Percentiles rank a stretch among this genome's conserved stretches.
Conservation (phyloP, 2,797 vertebrate species). For the Poecile montanus region DNA sequence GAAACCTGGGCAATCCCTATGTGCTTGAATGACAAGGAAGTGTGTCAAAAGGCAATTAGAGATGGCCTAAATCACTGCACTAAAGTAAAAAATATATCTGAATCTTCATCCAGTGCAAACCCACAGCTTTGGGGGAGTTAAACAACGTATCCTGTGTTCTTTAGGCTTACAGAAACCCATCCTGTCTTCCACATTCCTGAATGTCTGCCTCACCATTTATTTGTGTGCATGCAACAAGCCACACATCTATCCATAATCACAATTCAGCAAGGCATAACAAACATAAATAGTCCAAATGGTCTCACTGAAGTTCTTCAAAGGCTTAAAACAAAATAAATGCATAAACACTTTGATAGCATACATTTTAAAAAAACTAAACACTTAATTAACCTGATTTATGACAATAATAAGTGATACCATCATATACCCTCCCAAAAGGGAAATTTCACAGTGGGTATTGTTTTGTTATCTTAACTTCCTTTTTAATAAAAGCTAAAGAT, state of each 20-base stretch:
- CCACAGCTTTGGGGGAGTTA: background rate
- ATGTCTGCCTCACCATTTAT: background rate
- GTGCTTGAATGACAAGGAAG: background rate
- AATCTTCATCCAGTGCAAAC: background rate
- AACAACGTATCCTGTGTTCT: background rate
- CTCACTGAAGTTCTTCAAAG: background rate
- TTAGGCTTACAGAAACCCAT: background rate
- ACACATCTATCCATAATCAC: background rate
- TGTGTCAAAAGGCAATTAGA: background rate
- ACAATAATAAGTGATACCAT: background rate
- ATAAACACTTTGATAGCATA: background rate
- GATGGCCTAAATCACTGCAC: background rate
- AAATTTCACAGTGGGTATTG: background rate
- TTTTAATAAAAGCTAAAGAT: conserved; percentile 9
- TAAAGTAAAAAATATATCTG: background rate
- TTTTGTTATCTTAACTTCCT: conserved; percentile 18
- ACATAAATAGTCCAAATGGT: background rate
- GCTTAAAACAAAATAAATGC: background rate
- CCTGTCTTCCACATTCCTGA: background rate
- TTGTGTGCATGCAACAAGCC: background rate
- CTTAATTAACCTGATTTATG: background rate
- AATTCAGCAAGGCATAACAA: background rate
- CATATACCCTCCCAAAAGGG: background rate
- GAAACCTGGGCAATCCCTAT: conserved; percentile 17
- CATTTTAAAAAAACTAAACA: background rate